These are phyloP conservation scores for Ptychochromis oligacanthus DNA, from an alignment of 2,113 vertebrate species.

Conservation along the genomic window DNA sequence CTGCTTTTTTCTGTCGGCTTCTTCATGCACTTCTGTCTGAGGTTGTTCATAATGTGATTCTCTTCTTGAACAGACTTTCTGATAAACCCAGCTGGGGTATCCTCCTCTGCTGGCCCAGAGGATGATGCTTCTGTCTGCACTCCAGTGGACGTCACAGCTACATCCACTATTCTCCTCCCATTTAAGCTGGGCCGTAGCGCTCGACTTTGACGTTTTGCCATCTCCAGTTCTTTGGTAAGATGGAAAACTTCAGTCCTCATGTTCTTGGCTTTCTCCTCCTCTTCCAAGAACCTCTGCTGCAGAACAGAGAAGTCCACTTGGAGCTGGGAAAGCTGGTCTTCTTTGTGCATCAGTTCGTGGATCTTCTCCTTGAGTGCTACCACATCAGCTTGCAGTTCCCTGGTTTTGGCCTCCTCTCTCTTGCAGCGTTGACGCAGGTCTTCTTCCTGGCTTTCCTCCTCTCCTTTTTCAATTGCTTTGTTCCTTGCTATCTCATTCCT, in stretches of 20 bases:
- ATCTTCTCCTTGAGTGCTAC: conserved; percentile 97
- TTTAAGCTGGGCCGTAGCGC: conserved; percentile 90
- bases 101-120: conserved; percentile 85
- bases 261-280: conserved; percentile 91
- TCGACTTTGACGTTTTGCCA: conserved; percentile 91
- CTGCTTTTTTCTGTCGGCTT: conserved; percentile 81
- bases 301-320: conserved; percentile 93
- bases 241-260: conserved; percentile 91
- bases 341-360: conserved; percentile 97
- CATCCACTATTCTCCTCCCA: conserved; percentile 91
- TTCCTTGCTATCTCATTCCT: conserved; percentile 90
- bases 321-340: conserved; percentile 96
- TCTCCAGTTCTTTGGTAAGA: conserved; percentile 92
- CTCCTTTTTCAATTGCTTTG: conserved; percentile 92
- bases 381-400: conserved; percentile 91
- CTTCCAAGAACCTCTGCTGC: conserved; percentile 91
- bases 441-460: conserved; percentile 87
- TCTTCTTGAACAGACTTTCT: conserved; percentile 97
- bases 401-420: conserved; percentile 89
- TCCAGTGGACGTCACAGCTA: conserved; percentile 87
- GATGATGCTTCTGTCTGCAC: conserved; percentile 88
- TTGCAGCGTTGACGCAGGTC: conserved; percentile 87
- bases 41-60: conserved; percentile 95
- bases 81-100: conserved; percentile 93
- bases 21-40: conserved; percentile 91